Evolutionary conservation across 2,797 vertebrate species (phyloP).

Genomic region (Acanthurus lineatus): DNA sequence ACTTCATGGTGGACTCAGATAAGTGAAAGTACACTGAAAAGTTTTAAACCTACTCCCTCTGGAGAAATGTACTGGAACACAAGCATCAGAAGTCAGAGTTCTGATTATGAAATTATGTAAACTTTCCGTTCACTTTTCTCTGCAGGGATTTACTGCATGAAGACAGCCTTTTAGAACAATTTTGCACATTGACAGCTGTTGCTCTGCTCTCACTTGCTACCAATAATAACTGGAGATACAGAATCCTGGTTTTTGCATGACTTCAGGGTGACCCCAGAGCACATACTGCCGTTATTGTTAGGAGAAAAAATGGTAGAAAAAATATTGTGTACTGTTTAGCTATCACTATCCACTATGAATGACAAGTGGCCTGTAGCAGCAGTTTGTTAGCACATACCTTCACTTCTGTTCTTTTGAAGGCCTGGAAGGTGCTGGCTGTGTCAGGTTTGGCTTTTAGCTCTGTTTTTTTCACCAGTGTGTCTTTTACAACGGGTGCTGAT

Average conservation of each 20-base stretch:
- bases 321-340: neutral
- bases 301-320: neutral
- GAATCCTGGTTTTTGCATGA: neutral
- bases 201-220: conserved; percentile 1
- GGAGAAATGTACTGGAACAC: conserved; percentile 22
- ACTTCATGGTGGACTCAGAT: conserved; percentile 24
- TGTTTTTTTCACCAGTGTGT: conserved; percentile 94
- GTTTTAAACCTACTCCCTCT: conserved; percentile 27
- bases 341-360: neutral
- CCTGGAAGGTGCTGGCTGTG: conserved; percentile 91
- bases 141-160: conserved; percentile 18
- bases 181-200: neutral
- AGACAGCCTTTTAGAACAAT: neutral
- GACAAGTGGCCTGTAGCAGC: neutral
- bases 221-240: neutral
- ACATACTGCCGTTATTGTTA: neutral
- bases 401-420: conserved; percentile 97
- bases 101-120: conserved; percentile 3
- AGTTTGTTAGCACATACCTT: conserved; percentile 86
- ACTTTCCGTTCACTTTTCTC: conserved; percentile 28
- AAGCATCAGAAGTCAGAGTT: conserved; percentile 1
- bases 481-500: conserved; percentile 92
- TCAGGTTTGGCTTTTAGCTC: conserved; percentile 95
- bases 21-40: conserved; percentile 9
- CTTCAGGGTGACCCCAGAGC: neutral